Base-by-base conservation (phyloP, 2,888 invertebrate species). In the Acanthosoma haemorrhoidale region DNA sequence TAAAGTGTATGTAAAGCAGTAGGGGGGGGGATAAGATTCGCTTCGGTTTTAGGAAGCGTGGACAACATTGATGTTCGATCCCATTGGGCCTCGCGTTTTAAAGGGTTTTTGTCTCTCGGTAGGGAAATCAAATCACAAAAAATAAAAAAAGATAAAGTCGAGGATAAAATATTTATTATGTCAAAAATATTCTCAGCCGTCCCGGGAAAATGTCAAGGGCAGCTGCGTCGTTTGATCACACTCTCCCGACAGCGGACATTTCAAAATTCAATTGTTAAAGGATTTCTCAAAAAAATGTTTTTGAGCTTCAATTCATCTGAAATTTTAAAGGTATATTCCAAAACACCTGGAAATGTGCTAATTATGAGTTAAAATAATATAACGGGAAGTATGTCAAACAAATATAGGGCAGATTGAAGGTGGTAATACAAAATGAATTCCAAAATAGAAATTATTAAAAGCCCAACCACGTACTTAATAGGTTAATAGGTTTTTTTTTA, bases 1-100 rank as follows among this genome's bases (percentile, higher is more conserved):
- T 51, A 51, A 51, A 51, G 51, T 51, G 51, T 51, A 51, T 51
- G 51, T 51, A 25, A 51, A 51, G 25, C 25, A 51, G n/a, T n/a
- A n/a, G n/a, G n/a, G n/a, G n/a, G 51, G 43, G 21, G 43, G 21
- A 43, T 43, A 43, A 6, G 18, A 43, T 43, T 9, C 21, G 43
- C 43, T 21, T 43, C 21, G 18, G 5, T 3, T 11, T 6, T n/a
- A 5, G 18, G 51, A 25, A 51, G 51, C 21, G n/a, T n/a, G 25
- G 51, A 16, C 25, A 25, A 25, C 25, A 21, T 21, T 18, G 43
- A 9, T 9, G n/a, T n/a, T n/a, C n/a, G n/a, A n/a, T n/a, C n/a
- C n/a, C n/a, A n/a, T n/a, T n/a, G 4, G 43, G 21, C 43, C 13
- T 51, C 25, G 25, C 25, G 25, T 51, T 21, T n/a, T 25, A n/a